Evolutionary conservation across 1,140 invertebrate genomes (phyloP).

Genomic region (Apis laboriosa): DNA sequence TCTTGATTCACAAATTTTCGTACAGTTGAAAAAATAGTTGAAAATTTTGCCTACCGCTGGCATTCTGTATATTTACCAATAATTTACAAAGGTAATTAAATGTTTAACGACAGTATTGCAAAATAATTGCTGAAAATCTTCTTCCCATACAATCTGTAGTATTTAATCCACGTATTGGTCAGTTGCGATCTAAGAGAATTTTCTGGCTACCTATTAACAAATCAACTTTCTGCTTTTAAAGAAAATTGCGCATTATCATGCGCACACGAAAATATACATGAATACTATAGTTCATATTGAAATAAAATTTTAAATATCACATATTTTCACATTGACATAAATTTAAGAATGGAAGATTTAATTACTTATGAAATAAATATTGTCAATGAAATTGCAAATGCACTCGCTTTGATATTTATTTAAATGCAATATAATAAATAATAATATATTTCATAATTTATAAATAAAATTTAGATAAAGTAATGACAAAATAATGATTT

Average conservation of each 20-base stretch:
- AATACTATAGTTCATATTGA: not conserved
- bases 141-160: conserved; percentile 25
- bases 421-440: not conserved
- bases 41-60: conserved; percentile 41
- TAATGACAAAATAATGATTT: not conserved
- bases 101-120: conserved; percentile 36
- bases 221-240: conserved; percentile 33
- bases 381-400: not conserved
- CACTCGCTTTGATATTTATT: not conserved
- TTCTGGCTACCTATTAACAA: conserved; percentile 31
- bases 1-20: conserved; percentile 20
- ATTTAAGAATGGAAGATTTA: not conserved
- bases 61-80: conserved; percentile 53
- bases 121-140: conserved; percentile 61
- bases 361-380: not conserved
- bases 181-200: conserved; percentile 43
- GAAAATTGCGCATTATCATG: conserved; percentile 40
- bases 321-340: not conserved
- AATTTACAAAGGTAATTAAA: conserved; percentile 54
- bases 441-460: not conserved
- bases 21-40: conserved; percentile 35
- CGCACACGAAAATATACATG: not conserved
- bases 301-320: conserved; percentile 1
- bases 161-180: conserved; percentile 47
- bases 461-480: not conserved